Conservation (phyloP, 1,140 invertebrate genomes). For the Bilobella aurantiaca region DNA sequence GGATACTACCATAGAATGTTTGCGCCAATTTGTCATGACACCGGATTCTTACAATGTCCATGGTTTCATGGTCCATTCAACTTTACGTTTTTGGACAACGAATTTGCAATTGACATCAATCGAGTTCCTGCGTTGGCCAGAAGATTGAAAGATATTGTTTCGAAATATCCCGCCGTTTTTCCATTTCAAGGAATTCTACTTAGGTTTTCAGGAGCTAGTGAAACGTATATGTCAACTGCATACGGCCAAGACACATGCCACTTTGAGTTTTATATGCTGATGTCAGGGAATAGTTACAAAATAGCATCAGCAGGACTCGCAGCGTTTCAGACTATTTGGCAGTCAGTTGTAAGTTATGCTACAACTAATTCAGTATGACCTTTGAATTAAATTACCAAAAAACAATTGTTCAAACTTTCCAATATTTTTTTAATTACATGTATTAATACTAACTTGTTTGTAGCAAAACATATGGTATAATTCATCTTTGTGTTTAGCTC, state of each 20-base stretch:
- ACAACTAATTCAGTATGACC: background rate
- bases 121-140: conserved; percentile 3
- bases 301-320: conserved; percentile 5
- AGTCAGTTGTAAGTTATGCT: conserved; percentile 8
- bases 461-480: too few species aligned
- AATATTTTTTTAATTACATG: too few species aligned
- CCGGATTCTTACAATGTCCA: conserved; percentile 5
- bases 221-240: conserved; percentile 1
- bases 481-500: background rate
- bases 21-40: conserved; percentile 6
- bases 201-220: conserved; percentile 6
- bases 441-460: too few species aligned
- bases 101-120: conserved; percentile 12
- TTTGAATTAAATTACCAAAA: background rate
- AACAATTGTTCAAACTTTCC: background rate
- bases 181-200: conserved; percentile 18
- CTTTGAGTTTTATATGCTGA: background rate
- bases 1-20: conserved; percentile 9
- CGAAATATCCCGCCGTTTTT: conserved; percentile 6
- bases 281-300: conserved; percentile 3
- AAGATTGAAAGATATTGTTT: conserved; percentile 12
- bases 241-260: conserved; percentile 10
- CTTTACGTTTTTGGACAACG: conserved; percentile 13
- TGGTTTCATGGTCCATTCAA: conserved; percentile 17
- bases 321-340: conserved; percentile 20